A percentile compares a stretch with the other conserved stretches of the same genome.
These are phyloP conservation scores for Ctenosaura bakeri DNA, from an alignment of 2,797 vertebrate species.

Conservation along the genomic window DNA sequence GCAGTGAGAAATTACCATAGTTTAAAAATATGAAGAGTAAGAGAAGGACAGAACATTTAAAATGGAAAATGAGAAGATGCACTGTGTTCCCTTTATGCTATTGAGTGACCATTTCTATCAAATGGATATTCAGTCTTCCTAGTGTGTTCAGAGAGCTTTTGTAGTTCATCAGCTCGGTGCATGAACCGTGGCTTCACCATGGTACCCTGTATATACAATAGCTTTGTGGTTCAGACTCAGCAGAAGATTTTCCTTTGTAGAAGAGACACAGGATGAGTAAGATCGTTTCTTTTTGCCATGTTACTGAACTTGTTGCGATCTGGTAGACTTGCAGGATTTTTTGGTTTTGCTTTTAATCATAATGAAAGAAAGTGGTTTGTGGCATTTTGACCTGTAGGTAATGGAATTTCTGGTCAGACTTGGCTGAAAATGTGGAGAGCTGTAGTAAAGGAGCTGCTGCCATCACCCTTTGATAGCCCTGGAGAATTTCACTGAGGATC, in stretches of 20 bases:
- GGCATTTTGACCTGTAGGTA: neutral
- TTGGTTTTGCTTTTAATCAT: conserved; percentile 24
- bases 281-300: neutral
- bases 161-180: neutral
- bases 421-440: neutral
- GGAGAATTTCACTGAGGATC: conserved; percentile 26
- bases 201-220: neutral
- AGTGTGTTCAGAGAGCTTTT: neutral
- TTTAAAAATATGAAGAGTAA: neutral
- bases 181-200: neutral
- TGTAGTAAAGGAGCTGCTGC: neutral
- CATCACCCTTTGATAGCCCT: conserved; percentile 37
- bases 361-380: conserved; percentile 7
- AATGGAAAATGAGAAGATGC: neutral
- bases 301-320: neutral
- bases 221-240: neutral
- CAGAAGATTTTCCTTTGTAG: neutral
- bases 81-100: conserved; percentile 17
- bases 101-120: neutral
- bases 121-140: conserved; percentile 42
- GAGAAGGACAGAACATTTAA: conserved; percentile 25
- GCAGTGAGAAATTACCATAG: neutral
- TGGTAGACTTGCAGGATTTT: neutral
- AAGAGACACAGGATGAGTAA: neutral
- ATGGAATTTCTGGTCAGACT: neutral